Conservation (phyloP, 1,140 invertebrate genomes). For the Papilio machaon region DNA sequence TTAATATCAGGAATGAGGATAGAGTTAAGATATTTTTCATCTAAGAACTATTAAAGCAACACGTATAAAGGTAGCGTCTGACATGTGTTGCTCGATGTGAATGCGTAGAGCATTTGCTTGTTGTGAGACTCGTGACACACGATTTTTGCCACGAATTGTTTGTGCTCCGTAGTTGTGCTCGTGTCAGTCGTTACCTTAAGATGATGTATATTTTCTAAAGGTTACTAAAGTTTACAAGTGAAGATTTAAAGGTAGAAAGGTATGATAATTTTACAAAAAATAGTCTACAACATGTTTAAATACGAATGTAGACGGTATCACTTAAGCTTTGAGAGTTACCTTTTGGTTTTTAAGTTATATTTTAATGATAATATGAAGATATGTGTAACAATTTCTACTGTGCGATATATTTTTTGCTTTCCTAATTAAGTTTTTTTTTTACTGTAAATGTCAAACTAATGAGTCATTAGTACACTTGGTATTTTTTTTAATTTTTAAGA, state of each 20-base stretch:
- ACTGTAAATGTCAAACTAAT: neutral
- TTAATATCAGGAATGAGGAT: conserved; percentile 3
- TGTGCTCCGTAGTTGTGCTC: too few relatives aligned
- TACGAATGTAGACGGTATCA: neutral
- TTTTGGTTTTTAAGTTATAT: neutral
- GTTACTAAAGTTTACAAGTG: neutral
- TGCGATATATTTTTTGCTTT: neutral
- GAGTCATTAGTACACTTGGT: too few relatives aligned
- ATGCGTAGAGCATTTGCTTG: too few relatives aligned
- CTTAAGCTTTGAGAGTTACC: conserved; percentile 4
- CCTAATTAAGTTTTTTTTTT: neutral
- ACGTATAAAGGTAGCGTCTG: neutral
- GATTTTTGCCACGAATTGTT: too few relatives aligned
- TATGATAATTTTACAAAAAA: neutral
- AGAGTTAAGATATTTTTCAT: neutral
- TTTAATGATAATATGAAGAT: conserved; percentile 14
- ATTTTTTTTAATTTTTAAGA: neutral
- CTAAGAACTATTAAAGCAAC: neutral
- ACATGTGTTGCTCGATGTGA: too few relatives aligned
- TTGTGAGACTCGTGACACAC: too few relatives aligned
- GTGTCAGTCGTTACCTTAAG: too few relatives aligned
- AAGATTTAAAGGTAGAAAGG: neutral
- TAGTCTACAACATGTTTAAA: neutral
- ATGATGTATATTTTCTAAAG: conserved; percentile 10
- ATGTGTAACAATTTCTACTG: conserved; percentile 3